Evolutionary conservation across 2,113 vertebrate genomes (phyloP), one percentile per base, ranked within the genome.

Genomic region (Pagrus major): DNA sequence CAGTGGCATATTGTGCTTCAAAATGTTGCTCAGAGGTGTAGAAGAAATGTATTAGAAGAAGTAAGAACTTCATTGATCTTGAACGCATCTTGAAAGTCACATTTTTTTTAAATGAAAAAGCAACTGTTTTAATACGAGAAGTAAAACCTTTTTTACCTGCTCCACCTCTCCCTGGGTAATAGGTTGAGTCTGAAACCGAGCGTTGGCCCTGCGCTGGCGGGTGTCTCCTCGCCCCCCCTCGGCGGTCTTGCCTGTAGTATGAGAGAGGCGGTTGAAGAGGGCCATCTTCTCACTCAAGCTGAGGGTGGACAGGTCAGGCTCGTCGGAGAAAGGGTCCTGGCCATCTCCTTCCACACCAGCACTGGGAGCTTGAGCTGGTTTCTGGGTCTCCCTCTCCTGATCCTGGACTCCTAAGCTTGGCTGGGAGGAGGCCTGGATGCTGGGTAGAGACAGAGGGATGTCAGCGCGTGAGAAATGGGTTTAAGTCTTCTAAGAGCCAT

Each of bases 201-300:
- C 59, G 8, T 96, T 96, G 90, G 95, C 94, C 23, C 97, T 94
- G 59, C 97, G 96, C 76, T 95, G 96, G 10, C 96, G 95, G 27
- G 94, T 68, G 64, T 96, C 96, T 49, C 84, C 89, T 31, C 94
- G 91, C 25, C 92, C 81, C 31, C 27, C 89, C 20, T 93, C 93
- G 4, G 94, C 84, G 10, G 93, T 85, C 85, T 95, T 96, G 39
- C 93, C 95, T 1, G 96, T 83, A 1, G 96, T 82, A 16, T 97
- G 95, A 41, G 98, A 95, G 44, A 99, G 90, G 81, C 95, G 97
- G 91, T 97, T 98, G 93, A 99, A 99, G 83, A 99, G 94, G 70
- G 98, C 98, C 98, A 99, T 96, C 94, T 99, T 99, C 92, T 99
- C 98, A 2, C 95, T 92, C 90, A 99, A 75, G 81, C 96, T 98